Base-by-base conservation (phyloP, 2,888 invertebrate species). In the Embidobia sp. region DNA sequence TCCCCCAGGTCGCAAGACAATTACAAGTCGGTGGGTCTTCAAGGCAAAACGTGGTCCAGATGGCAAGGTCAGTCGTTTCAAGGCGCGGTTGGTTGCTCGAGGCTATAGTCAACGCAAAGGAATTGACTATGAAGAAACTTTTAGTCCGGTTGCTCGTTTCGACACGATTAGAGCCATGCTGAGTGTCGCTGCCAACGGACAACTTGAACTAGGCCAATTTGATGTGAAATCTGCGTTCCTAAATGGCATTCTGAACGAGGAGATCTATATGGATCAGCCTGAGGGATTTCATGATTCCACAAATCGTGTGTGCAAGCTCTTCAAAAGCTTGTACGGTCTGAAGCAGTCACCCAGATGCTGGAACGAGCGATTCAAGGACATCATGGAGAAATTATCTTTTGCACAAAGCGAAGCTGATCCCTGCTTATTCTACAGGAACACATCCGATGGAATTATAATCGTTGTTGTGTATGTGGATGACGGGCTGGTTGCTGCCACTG, bases 51-150 rank as follows among this genome's bases (percentile, higher is more conserved):
- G 67, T 6, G 37, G 27, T 6, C 42, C 40, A 3, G 55, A 74
- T 7, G 46, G 44, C 0, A 19, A 26, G 0, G 10, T 61, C 4
- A 19, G 1, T 31, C 46, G 51, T 11, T 48, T 31, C 42, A 75
- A 74, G n/a, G 61, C 74, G 8, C 35, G 74, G 6, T 55, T 74
- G 3, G 69, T 51, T 19, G 81, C 72, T 8, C 53, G 66, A 33
- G 81, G 83, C 2, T 83, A 53, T 49, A 42, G 40, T 51, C 81
- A 83, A 61, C 37, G 49, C 15, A 8, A 57, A 74, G 83, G 82
- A 16, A 18, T 80, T 13, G 82, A 48, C 77, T 85, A 78, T 82
- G 78, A n/a, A 80, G 79, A 63, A 79, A 81, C 66, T 80, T 83
- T 37, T 27, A 57, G 42, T 44, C 69, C 44, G 8, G 51, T 64